phyloP scores from a whole-genome alignment of 2,113 vertebrate genomes.

The Leuciscus idus region DNA sequence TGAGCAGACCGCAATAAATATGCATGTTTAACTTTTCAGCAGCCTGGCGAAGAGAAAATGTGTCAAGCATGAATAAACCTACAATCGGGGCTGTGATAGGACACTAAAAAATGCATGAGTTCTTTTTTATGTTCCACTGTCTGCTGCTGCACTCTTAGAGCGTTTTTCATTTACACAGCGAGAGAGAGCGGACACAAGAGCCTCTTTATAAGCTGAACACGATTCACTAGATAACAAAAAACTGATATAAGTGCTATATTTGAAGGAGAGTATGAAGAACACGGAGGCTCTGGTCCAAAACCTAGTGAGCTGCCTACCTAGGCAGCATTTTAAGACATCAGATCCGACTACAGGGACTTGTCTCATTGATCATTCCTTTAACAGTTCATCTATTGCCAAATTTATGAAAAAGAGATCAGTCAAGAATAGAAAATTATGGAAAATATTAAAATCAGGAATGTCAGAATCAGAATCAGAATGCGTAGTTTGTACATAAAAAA shows the following conservation, averaged over 20 bases:
- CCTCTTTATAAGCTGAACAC: conserved; percentile 21
- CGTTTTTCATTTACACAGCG: too few relatives aligned
- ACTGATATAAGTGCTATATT: conserved; percentile 9
- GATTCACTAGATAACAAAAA: conserved; percentile 39
- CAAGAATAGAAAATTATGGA: too few relatives aligned
- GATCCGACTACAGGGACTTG: neutral
- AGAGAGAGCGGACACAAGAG: conserved; percentile 6
- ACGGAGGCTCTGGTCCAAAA: neutral
- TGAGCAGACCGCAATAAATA: conserved; percentile 23
- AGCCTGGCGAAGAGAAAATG: conserved; percentile 27
- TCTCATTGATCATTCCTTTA: too few relatives aligned
- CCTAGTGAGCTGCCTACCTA: conserved; percentile 7
- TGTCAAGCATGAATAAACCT: conserved; percentile 41
- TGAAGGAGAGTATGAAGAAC: conserved; percentile 10
- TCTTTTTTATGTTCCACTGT: conserved; percentile 21
- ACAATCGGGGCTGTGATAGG: conserved; percentile 26
- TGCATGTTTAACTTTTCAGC: conserved; percentile 40
- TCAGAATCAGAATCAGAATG: too few relatives aligned
- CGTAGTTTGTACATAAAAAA: too few relatives aligned
- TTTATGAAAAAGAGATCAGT: too few relatives aligned
- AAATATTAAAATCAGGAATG: too few relatives aligned
- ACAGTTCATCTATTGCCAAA: too few relatives aligned
- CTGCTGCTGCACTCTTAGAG: neutral
- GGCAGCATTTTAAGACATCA: neutral
- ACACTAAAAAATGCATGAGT: conserved; percentile 48